Conservation (phyloP, 2,888 invertebrate genomes). For the Drosophila fungiperda region DNA sequence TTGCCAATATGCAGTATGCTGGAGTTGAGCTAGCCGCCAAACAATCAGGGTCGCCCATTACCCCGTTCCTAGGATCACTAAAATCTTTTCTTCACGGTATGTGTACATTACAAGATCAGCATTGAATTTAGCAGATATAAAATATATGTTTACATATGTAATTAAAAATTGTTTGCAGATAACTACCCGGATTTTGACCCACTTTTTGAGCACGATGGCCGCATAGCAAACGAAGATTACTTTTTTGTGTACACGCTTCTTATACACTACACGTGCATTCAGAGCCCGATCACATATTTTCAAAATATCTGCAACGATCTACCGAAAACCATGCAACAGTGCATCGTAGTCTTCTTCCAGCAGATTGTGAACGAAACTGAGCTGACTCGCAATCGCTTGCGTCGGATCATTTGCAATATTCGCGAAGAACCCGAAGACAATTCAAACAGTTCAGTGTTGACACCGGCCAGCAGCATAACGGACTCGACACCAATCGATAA, state of each 20-base stretch:
- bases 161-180: constrained; percentile 55
- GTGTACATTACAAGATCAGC: background rate
- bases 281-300: constrained; percentile 72
- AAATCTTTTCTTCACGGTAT: constrained; percentile 77
- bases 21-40: constrained; percentile 25
- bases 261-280: constrained; percentile 83
- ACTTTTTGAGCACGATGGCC: constrained; percentile 66
- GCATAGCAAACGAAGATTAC: constrained; percentile 75
- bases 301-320: constrained; percentile 82
- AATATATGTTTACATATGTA: background rate
- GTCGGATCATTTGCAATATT: constrained; percentile 70
- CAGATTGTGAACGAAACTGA: constrained; percentile 60
- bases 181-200: constrained; percentile 78
- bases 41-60: background rate
- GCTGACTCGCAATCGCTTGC: constrained; percentile 69
- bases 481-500: background rate
- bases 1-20: constrained; percentile 52
- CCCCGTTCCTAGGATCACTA: constrained; percentile 15
- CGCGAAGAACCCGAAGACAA: background rate
- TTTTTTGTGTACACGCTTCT: constrained; percentile 83
- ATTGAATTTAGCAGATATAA: background rate
- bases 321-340: constrained; percentile 70
- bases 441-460: background rate
- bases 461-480: background rate
- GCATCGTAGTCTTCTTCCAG: constrained; percentile 79